Base-by-base conservation (phyloP, 2,113 vertebrate species). In the Callorhinus ursinus region DNA sequence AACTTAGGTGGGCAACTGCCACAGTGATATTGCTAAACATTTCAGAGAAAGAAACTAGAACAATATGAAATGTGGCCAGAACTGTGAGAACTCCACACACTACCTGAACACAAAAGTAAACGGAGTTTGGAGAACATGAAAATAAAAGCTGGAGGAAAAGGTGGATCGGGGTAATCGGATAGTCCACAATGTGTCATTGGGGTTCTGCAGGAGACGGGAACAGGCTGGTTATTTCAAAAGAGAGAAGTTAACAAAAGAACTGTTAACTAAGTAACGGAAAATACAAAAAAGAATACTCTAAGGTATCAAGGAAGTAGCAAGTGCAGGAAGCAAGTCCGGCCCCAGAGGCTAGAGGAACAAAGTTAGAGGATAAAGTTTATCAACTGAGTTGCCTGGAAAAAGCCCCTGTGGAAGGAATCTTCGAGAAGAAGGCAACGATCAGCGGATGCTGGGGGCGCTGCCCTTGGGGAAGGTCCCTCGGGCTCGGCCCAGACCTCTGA, bases 21-120 rank as follows among this genome's bases (percentile, higher is more conserved):
- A 28, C 24, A 24, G 3, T n/a, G n/a, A 72, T 79, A 53, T 3
- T 1, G 5, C 63, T 8, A 57, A 77, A 36, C 21, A 28, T 89
- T 76, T 89, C 79, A 67, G 26, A 89, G 55, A 82, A 82, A 77
- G 24, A 14, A 93, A 69, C 93, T 72, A 13, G 89, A 97, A 53
- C 55, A 26, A 28, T 69, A 31, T 1, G 9, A 51, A 90, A 90
- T 72, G 9, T 76, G 31, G 65, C 55, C 26, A 80, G 61, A 84
- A 36, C 53, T 16, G 3, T 49, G 49, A 31, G 72, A 74, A 80
- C 24, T 28, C 26, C 16, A 42, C 26, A 57, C 8, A 26, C 7
- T 15, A 74, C 12, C 26, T 55, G 81, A 96, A 92, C 63, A 61
- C 18, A 74, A 61, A 72, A 59, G 18, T 4, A 67, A 92, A 42